phyloP scores from a whole-genome alignment of 1,140 invertebrate genomes.

The Steinernema khuongi region DNA sequence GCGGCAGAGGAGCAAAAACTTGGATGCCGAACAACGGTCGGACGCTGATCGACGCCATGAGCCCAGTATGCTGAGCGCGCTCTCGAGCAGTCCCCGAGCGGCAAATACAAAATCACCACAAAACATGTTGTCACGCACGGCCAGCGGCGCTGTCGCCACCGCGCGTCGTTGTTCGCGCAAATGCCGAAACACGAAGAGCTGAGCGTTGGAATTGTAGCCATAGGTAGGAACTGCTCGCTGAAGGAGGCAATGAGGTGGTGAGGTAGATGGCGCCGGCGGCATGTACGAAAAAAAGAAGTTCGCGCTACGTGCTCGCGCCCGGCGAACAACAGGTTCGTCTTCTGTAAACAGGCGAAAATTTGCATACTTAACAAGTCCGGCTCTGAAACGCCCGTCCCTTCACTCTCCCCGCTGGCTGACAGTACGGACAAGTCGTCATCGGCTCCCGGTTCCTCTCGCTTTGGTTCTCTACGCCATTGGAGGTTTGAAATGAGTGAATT shows the following conservation, averaged over 20 bases:
- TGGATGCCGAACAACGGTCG: no score
- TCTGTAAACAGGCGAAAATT: not conserved
- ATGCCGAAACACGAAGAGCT: conserved; percentile 3
- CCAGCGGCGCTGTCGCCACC: not conserved
- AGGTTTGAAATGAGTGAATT: conserved; percentile 1
- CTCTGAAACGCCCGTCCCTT: no score
- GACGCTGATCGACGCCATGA: not conserved
- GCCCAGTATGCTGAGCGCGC: not conserved
- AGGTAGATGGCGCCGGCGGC: no score
- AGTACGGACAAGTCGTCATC: no score
- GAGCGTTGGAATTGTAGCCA: not conserved
- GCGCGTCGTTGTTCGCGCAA: not conserved
- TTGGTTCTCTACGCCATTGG: not conserved
- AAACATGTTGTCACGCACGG: not conserved
- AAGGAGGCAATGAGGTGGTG: no score
- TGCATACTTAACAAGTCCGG: not conserved
- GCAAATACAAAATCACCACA: conserved; percentile 10
- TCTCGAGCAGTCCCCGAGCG: not conserved
- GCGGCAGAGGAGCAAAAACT: no score
- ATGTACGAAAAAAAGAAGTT: not conserved
- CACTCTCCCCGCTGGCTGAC: no score
- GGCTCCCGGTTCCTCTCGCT: not conserved
- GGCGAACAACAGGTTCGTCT: not conserved
- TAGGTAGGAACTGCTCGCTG: no score
- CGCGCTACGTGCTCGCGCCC: not conserved